Evolutionary conservation across 1,140 invertebrate genomes (phyloP).

Genomic region (Drosophila bocqueti): DNA sequence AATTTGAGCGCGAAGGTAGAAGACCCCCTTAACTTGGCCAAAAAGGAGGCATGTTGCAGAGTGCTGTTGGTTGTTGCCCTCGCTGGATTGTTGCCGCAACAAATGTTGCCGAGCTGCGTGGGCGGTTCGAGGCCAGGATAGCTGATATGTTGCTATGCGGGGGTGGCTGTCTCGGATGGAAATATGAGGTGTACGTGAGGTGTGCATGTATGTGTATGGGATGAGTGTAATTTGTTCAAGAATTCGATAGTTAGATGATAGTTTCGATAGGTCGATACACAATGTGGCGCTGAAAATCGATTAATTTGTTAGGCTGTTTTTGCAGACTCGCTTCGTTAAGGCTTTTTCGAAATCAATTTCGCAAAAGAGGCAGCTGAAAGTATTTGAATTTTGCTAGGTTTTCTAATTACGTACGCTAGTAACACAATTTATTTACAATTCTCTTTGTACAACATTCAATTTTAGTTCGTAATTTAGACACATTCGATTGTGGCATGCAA

Average conservation of each 20-base stretch:
- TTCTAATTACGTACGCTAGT: constrained; percentile 55
- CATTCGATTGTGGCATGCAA: constrained; percentile 58
- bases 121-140: constrained; percentile 58
- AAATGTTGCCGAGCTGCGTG: constrained; percentile 52
- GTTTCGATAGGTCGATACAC: constrained; percentile 1
- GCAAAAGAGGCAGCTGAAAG: constrained; percentile 60
- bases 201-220: constrained; percentile 30
- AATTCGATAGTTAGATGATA: constrained; percentile 8
- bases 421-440: constrained; percentile 57
- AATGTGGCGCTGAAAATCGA: constrained; percentile 45
- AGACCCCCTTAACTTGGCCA: constrained; percentile 30
- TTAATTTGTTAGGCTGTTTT: constrained; percentile 82
- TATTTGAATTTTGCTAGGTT: constrained; percentile 45
- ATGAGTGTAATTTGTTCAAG: constrained; percentile 17
- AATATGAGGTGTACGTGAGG: constrained; percentile 50
- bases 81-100: constrained; percentile 58
- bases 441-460: constrained; percentile 75
- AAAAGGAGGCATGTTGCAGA: constrained; percentile 9
- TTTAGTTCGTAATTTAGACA: constrained; percentile 53
- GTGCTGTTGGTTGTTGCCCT: background rate
- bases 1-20: no score
- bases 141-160: constrained; percentile 16
- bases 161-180: constrained; percentile 66
- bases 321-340: constrained; percentile 43
- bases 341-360: constrained; percentile 30